Percentiles rank a stretch among this genome's conserved stretches.
Evolutionary conservation across 2,113 vertebrate species (phyloP).

Genomic region (Tauraco erythrolophus): DNA sequence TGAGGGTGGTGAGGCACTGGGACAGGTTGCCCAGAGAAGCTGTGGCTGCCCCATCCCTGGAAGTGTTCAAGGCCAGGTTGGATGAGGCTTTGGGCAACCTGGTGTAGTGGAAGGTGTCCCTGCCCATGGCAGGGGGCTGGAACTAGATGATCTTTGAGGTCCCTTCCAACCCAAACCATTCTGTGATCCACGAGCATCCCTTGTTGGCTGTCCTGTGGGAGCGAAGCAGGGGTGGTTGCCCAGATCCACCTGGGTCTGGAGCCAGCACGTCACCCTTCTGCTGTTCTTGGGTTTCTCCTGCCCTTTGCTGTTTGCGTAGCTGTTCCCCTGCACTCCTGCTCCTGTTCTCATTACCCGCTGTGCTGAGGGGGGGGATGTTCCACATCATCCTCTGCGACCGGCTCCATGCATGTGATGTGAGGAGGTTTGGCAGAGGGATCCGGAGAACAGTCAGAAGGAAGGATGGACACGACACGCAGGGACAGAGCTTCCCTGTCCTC

Average conservation of each 20-base stretch:
- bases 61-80: too few relatives aligned
- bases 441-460: not conserved
- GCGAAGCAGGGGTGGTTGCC: rapidly evolving
- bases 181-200: not conserved
- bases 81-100: too few relatives aligned
- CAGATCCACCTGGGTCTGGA: not conserved
- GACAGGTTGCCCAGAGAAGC: too few relatives aligned
- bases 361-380: not conserved
- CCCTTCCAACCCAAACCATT: too few relatives aligned
- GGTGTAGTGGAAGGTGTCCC: too few relatives aligned
- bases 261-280: not conserved
- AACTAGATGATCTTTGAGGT: too few relatives aligned
- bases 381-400: rapidly evolving
- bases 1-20: too few relatives aligned
- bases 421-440: not conserved
- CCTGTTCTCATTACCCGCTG: not conserved
- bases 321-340: rapidly evolving
- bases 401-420: rapidly evolving
- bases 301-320: not conserved
- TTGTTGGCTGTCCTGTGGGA: not conserved
- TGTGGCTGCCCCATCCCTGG: too few relatives aligned
- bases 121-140: too few relatives aligned
- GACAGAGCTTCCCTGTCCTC: not conserved
- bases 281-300: not conserved
- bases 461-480: rapidly evolving